Base-by-base conservation (phyloP, 2,113 vertebrate genomes). In the Poecile atricapillus region DNA sequence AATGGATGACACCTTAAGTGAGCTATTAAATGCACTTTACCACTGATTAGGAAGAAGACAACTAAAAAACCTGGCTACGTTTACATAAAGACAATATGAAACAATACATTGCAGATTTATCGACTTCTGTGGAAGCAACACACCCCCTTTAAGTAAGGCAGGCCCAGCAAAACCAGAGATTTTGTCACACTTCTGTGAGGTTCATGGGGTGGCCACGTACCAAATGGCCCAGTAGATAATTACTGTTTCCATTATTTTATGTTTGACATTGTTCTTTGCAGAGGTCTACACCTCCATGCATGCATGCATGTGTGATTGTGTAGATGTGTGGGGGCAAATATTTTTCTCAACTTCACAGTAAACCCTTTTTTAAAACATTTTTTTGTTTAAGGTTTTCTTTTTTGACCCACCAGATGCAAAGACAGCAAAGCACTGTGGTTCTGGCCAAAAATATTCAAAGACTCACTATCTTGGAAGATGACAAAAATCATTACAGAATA, bases 1-100 rank as follows among this genome's bases (percentile, higher is more conserved):
- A 97, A 97, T 97, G 92, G 95, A 96, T 96, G 97, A 95, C 96
- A 97, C 80, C 92, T 97, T 97, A 97, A 97, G 94, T 97, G 95
- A 96, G 96, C 95, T 92, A 96, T 94, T 97, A 97, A 97, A 95
- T 85, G 75, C 56, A 90, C 86, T 95, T 96, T 96, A 97, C 55
- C 47, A 93, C 93, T 95, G 88, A 96, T 97, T 96, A 95, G 81
- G 87, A 96, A 79, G 73, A 94, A 70, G 96, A 97, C 94, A 97
- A 97, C 90, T 91, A 77, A 95, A 96, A 92, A 96, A 85, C 39
- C 80, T 49, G 64, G 7, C 15, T 87, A 87, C 90, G 95, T 97
- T 97, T 97, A 97, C 83, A 96, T 93, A 96, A 92, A 93, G 92
- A 69, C 70, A 95, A 93, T 56, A 89, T 47, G 89, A 95, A 90